These are phyloP conservation scores for Leptura quadrifasciata DNA, from an alignment of 2,888 invertebrate species.

Conservation along the genomic window DNA sequence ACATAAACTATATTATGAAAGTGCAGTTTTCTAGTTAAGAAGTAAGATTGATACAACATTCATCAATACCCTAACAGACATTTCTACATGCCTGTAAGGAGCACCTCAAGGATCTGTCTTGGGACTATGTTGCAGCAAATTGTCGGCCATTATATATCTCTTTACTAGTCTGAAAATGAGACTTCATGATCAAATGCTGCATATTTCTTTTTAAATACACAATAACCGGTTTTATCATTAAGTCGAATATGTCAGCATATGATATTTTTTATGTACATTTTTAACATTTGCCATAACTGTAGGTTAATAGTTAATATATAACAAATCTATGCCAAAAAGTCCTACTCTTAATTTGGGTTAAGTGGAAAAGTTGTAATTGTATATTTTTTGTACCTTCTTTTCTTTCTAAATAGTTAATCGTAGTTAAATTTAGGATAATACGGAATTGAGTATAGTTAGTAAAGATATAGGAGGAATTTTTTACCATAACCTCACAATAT, in stretches of 20 bases:
- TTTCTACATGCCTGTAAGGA: background rate
- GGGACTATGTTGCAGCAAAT: background rate
- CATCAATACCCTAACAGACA: background rate
- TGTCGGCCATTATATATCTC: constrained; percentile 4
- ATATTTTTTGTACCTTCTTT: background rate
- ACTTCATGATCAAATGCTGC: constrained; percentile 17
- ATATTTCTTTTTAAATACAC: background rate
- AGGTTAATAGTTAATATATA: background rate
- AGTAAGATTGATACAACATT: background rate
- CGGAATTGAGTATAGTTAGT: background rate
- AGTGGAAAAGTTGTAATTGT: background rate
- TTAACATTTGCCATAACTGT: constrained; percentile 36
- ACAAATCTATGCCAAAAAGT: constrained; percentile 12
- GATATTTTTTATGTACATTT: constrained; percentile 32
- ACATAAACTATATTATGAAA: background rate
- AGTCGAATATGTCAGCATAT: background rate
- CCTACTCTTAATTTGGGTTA: constrained; percentile 5
- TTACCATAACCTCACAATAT: background rate
- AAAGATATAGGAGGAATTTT: background rate
- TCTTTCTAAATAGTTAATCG: background rate
- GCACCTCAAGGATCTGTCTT: constrained; percentile 6
- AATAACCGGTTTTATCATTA: background rate
- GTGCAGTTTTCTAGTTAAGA: background rate
- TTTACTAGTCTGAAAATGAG: constrained; percentile 21
- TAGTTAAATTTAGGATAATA: constrained; percentile 16